phyloP scores from a whole-genome alignment of 2,797 vertebrate species.

The Pseudochirops cupreus region DNA sequence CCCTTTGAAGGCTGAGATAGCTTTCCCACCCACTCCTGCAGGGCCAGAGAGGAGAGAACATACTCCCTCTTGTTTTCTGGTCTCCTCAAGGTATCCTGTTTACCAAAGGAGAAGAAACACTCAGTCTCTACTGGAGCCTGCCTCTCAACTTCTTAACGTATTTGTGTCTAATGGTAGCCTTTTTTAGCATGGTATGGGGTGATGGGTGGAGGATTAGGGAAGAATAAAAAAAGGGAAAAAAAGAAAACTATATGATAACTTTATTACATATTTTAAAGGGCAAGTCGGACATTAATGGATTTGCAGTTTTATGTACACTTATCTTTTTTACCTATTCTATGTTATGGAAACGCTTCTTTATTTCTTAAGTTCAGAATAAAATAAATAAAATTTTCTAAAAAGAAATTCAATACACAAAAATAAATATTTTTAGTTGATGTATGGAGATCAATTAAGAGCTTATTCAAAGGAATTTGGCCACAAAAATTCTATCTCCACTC shows the following conservation, averaged over 20 bases:
- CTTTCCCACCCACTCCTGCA: background rate
- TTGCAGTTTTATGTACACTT: no score
- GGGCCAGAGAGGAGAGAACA: background rate
- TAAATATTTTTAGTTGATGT: background rate
- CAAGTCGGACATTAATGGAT: no score
- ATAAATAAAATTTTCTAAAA: no score
- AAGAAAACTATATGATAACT: no score
- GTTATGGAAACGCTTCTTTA: no score
- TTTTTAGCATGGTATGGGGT: no score
- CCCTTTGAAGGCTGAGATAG: no score
- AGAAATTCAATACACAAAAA: background rate
- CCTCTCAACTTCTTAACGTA: background rate
- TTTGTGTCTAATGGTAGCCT: background rate
- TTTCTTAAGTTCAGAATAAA: no score
- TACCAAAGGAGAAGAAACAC: background rate
- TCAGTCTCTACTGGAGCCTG: slow-evolving; percentile 6
- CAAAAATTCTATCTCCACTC: background rate
- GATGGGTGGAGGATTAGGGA: no score
- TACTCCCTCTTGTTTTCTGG: background rate
- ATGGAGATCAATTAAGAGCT: background rate
- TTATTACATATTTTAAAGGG: no score
- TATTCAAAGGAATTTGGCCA: background rate
- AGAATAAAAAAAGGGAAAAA: no score
- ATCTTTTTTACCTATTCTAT: no score
- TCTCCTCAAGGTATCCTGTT: background rate